Evolutionary conservation across 2,888 invertebrate genomes (phyloP).

Genomic region (Notodonta ziczac): DNA sequence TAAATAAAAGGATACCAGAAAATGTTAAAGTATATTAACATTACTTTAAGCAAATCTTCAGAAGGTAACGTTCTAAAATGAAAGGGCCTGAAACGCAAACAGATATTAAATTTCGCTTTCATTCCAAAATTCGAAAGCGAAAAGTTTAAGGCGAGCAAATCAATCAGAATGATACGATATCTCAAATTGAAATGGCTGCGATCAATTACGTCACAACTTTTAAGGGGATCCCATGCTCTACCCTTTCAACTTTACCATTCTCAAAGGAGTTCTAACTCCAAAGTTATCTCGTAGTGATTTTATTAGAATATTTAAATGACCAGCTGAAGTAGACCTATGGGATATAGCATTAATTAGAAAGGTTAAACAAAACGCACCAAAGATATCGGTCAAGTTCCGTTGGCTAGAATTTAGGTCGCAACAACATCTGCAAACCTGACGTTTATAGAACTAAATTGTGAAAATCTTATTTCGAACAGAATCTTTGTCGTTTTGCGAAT

Average conservation of each 20-base stretch:
- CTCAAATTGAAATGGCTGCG: slow-evolving; percentile 42
- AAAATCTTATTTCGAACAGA: slow-evolving; percentile 23
- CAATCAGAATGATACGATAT: slow-evolving; percentile 42
- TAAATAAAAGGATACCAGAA: too few species aligned
- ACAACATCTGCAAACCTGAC: slow-evolving; percentile 34
- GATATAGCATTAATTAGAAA: slow-evolving; percentile 16
- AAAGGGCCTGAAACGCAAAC: slow-evolving; percentile 5
- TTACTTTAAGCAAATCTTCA: not conserved
- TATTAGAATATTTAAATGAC: slow-evolving; percentile 47
- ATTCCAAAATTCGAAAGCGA: slow-evolving; percentile 17
- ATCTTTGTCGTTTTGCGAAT: slow-evolving; percentile 22
- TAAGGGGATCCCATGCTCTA: slow-evolving; percentile 33
- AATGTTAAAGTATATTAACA: too few species aligned
- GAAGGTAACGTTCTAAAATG: slow-evolving; percentile 9
- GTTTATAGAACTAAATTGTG: slow-evolving; percentile 35
- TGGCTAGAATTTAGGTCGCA: slow-evolving; percentile 28
- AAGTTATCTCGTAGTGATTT: slow-evolving; percentile 46
- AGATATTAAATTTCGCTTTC: slow-evolving; percentile 21
- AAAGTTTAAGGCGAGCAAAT: slow-evolving; percentile 33
- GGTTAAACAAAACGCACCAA: slow-evolving; percentile 20
- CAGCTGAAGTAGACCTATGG: slow-evolving; percentile 27
- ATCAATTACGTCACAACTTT: slow-evolving; percentile 46
- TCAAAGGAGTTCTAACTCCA: slow-evolving; percentile 43
- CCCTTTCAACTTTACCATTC: slow-evolving; percentile 41
- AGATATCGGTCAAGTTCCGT: slow-evolving; percentile 27